Evolutionary conservation across 2,113 vertebrate species (phyloP).

Genomic region (Pangasianodon gigas): DNA sequence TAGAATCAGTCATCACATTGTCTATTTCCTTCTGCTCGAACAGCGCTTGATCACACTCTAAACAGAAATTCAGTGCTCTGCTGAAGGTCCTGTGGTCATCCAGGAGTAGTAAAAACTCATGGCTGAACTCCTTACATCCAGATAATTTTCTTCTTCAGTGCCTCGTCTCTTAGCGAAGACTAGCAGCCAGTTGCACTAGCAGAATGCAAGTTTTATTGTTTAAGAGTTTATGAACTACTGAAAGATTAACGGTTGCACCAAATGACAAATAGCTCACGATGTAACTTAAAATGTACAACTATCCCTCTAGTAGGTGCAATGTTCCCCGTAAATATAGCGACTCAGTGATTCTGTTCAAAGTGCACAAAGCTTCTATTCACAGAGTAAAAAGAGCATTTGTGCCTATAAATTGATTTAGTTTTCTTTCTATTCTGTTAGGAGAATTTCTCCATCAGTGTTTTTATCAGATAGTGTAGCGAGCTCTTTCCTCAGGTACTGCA

Average conservation of each 20-base stretch:
- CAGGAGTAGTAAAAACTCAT: background rate
- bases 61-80: background rate
- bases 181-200: background rate
- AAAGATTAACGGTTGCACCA: background rate
- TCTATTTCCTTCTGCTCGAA: background rate
- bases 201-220: background rate
- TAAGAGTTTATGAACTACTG: background rate
- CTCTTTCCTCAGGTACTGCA: background rate
- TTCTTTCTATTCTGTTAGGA: background rate
- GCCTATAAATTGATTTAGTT: background rate
- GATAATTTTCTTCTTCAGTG: background rate
- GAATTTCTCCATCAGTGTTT: background rate
- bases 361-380: background rate
- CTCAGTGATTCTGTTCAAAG: background rate
- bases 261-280: background rate
- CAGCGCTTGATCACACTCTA: background rate
- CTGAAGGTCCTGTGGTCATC: background rate
- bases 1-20: conserved; percentile 12
- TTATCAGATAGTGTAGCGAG: background rate
- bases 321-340: background rate
- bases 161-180: background rate
- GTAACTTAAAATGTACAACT: background rate
- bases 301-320: background rate
- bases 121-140: background rate
- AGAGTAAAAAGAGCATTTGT: background rate